Percentiles rank a stretch among this genome's conserved stretches.
phyloP scores from a whole-genome alignment of 2,888 invertebrate genomes.

The Lepidonotus clava region DNA sequence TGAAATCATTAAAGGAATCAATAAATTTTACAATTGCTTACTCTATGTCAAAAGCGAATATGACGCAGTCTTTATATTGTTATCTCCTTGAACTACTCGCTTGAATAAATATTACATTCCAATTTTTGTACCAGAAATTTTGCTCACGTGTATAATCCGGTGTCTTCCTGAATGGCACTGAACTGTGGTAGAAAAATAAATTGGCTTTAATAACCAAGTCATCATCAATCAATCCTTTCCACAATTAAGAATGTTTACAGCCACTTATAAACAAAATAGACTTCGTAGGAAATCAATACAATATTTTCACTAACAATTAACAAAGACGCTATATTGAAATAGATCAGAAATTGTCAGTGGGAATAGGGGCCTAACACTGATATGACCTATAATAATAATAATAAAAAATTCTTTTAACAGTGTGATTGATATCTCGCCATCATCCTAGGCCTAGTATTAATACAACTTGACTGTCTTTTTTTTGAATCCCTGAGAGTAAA shows the following conservation, averaged over 20 bases:
- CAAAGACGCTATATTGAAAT: too few species aligned
- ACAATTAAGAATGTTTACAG: background rate
- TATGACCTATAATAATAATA: too few species aligned
- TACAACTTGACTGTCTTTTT: too few species aligned
- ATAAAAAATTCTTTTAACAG: too few species aligned
- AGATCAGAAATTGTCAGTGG: background rate
- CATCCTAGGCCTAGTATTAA: too few species aligned
- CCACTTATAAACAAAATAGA: too few species aligned
- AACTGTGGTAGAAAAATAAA: background rate
- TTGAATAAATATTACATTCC: background rate
- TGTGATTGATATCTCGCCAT: too few species aligned
- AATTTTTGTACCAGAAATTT: background rate
- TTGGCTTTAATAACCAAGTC: background rate
- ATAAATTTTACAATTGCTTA: background rate
- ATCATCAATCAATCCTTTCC: background rate
- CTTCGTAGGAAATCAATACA: too few species aligned
- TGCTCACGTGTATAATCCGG: background rate
- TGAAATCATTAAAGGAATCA: background rate
- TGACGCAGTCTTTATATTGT: background rate
- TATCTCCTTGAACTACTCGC: background rate
- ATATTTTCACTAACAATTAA: too few species aligned
- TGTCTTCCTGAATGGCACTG: background rate
- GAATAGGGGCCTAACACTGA: background rate
- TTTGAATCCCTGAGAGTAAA: too few species aligned
- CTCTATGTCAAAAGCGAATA: background rate